These are phyloP conservation scores for Alauda arvensis DNA, from an alignment of 2,797 vertebrate species.

Conservation along the genomic window DNA sequence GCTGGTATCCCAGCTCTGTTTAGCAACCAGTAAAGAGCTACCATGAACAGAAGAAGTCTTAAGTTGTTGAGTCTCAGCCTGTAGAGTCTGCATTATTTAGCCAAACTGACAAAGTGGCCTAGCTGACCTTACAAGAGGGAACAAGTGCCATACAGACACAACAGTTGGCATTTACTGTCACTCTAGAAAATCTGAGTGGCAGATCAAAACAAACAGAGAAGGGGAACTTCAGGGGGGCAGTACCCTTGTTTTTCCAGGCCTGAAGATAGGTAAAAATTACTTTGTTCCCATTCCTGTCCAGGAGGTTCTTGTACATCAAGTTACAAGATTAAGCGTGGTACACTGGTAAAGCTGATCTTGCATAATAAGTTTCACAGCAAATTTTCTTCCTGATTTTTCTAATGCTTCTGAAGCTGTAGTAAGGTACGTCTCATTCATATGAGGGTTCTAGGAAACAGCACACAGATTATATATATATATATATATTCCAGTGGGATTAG, in stretches of 20 bases:
- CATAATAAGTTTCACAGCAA: not conserved
- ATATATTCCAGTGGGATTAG: not conserved
- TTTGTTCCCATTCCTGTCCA: not conserved
- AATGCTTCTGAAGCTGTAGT: not conserved
- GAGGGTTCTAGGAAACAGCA: not conserved
- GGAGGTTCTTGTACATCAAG: not conserved
- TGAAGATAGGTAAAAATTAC: not conserved
- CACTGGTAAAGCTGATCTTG: not conserved
- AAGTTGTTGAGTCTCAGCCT: not conserved
- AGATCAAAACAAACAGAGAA: not conserved
- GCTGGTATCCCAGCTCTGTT: not conserved
- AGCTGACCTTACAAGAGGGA: not conserved
- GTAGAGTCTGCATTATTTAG: not conserved
- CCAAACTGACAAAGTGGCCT: not conserved
- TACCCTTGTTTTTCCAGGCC: not conserved
- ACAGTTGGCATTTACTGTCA: not conserved
- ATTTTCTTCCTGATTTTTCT: constrained; percentile 17
- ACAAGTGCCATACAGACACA: not conserved
- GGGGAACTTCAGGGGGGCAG: not conserved
- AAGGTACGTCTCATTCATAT: not conserved
- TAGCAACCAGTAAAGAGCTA: not conserved
- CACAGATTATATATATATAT: not conserved
- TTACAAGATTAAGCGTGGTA: not conserved
- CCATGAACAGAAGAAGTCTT: not conserved
- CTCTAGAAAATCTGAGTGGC: not conserved